Evolutionary conservation across 2,113 vertebrate species (phyloP).

Genomic region (Scalopus aquaticus): DNA sequence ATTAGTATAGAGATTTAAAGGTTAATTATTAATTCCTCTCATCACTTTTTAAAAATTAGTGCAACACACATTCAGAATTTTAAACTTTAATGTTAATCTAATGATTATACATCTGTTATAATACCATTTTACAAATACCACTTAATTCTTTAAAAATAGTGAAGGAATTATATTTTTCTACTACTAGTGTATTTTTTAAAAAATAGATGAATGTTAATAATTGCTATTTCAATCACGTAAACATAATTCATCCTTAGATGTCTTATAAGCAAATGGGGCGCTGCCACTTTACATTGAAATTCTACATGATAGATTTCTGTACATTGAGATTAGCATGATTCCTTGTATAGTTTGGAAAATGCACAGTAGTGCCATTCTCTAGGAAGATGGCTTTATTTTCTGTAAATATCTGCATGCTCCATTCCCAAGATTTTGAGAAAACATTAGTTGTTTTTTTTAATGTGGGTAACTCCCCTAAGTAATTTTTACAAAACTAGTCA

Average conservation of each 20-base stretch:
- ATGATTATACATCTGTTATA: background rate
- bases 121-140: background rate
- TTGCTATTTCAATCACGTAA: background rate
- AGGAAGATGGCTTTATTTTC: background rate
- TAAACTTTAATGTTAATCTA: background rate
- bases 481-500: background rate
- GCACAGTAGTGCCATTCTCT: background rate
- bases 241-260: background rate
- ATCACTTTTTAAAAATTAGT: background rate
- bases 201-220: background rate
- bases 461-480: rapidly evolving
- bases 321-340: background rate
- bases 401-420: background rate
- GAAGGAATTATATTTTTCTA: background rate
- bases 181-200: background rate
- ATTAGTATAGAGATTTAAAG: background rate
- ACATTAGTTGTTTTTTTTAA: background rate
- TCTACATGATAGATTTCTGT: background rate
- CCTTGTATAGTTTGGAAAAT: background rate
- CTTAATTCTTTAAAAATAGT: background rate
- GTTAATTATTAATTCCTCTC: background rate
- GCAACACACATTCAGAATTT: background rate
- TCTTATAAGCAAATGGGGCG: background rate
- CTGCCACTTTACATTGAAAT: background rate
- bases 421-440: background rate